Percentiles rank a stretch among this genome's conserved stretches.
These are phyloP conservation scores for Ctenosaura bakeri DNA, from an alignment of 2,797 vertebrate genomes.

Conservation along the genomic window DNA sequence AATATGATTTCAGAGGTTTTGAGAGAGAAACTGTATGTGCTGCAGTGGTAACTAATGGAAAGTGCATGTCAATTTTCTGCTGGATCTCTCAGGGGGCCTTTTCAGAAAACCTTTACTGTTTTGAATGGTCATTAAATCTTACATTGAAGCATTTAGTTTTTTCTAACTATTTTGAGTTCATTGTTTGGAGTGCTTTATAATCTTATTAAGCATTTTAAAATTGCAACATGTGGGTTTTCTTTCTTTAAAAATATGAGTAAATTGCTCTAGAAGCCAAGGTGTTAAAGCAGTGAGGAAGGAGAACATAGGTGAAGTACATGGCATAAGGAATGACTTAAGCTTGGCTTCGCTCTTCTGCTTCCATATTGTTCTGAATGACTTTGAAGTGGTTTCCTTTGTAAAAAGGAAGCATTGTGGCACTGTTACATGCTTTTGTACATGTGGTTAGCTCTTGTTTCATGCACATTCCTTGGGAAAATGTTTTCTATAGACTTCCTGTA, in stretches of 20 bases:
- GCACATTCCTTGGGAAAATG: background rate
- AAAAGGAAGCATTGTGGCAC: background rate
- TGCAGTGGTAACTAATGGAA: no score
- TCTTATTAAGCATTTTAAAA: background rate
- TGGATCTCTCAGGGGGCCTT: no score
- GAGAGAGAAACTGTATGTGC: no score
- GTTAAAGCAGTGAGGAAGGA: background rate
- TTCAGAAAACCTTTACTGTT: background rate
- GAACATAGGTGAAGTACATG: background rate
- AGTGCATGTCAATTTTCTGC: no score
- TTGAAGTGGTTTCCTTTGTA: background rate
- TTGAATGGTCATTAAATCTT: background rate
- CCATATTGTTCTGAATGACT: background rate
- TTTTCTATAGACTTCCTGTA: background rate
- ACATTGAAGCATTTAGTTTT: background rate
- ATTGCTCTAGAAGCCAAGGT: background rate
- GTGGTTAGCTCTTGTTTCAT: background rate
- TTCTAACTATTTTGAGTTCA: background rate
- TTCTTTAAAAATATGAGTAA: background rate
- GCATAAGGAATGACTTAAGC: background rate
- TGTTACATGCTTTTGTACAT: background rate
- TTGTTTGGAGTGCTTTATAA: background rate
- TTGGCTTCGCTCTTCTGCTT: background rate
- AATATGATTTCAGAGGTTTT: no score
- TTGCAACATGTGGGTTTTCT: background rate